Base-by-base conservation (phyloP, 2,797 vertebrate species). In the Myoxocephalus aenaeus region DNA sequence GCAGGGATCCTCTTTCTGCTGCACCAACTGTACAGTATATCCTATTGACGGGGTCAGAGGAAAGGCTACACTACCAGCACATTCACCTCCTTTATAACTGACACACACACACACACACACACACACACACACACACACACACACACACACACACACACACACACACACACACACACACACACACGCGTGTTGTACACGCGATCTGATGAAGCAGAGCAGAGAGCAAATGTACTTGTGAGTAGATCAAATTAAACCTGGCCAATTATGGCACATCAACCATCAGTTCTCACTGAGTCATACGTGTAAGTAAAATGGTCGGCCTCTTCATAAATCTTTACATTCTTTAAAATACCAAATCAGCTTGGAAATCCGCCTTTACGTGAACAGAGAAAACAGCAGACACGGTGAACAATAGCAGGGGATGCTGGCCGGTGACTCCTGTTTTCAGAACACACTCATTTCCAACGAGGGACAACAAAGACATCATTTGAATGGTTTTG, bases 1-100 rank as follows among this genome's bases (percentile, higher is more conserved):
- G 68, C 71, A 80, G n/a, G 54, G 65, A 66, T 89, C 70, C 4
- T 69, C n/a, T 86, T 83, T 86, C 77, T 72, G 61, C 56, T 70
- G 65, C 44, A 69, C 32, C 77, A 56, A 77, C 64, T 71, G 46
- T 65, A 75, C 64, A 65, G 46, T 65, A 73, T 57, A 73, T 50
- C 70, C 20, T 29, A 44, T 38, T 18, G 36, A 53, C 67, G 78
- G 61, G 15, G 69, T 63, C 51, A 68, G 15, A 65, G 14, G 57
- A 5, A 65, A 4, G 46, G 54, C 61, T 69, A 70, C 77, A 68
- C 65, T 51, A 54, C 69, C 70, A 83, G 57, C 32, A 76, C 58
- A 73, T 54, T 40, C 54, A 51, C 38, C 11, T 36, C 4, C 70
- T 27, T 11, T 44, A n/a, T 51, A 29, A 40, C 27, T 36, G 4